Conservation (phyloP, 2,113 vertebrate species). For the Cervus canadensis region DNA sequence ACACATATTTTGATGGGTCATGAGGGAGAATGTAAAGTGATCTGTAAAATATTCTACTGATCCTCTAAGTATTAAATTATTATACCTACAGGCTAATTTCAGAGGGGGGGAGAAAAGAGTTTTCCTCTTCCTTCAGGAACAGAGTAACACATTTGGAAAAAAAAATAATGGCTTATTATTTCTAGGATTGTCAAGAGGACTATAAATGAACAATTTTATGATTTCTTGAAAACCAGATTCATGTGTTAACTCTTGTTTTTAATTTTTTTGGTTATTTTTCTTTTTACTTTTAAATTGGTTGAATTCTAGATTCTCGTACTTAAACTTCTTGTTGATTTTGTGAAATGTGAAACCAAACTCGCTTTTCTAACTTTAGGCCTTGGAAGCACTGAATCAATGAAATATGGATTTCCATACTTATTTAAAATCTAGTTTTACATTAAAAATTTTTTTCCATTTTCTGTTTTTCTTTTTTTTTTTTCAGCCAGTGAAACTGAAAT, state of each 20-base stretch:
- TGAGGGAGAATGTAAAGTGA: conserved; percentile 87
- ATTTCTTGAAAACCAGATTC: conserved; percentile 65
- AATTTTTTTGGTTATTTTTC: conserved; percentile 24
- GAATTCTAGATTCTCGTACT: not conserved
- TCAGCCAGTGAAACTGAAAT: conserved; percentile 93
- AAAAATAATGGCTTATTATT: conserved; percentile 58
- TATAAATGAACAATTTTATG: conserved; percentile 51
- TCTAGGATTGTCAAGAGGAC: conserved; percentile 8
- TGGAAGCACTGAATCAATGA: not conserved
- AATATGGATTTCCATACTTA: conserved; percentile 16
- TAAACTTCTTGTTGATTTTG: not conserved
- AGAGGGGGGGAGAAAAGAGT: not conserved
- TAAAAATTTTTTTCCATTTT: conserved; percentile 54
- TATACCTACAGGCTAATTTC: conserved; percentile 84
- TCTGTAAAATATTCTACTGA: conserved; percentile 88
- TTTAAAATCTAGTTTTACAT: conserved; percentile 55
- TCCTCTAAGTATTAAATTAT: conserved; percentile 86
- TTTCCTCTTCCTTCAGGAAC: conserved; percentile 48
- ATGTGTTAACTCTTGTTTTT: conserved; percentile 52
- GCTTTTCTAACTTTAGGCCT: not conserved
- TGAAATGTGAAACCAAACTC: not conserved
- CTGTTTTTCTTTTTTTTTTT: conserved; percentile 60
- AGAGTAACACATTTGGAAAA: conserved; percentile 63
- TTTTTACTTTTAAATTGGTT: conserved; percentile 32
- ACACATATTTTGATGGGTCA: conserved; percentile 86